phyloP scores from a whole-genome alignment of 2,888 invertebrate species.

The Podotricha telesiphe region DNA sequence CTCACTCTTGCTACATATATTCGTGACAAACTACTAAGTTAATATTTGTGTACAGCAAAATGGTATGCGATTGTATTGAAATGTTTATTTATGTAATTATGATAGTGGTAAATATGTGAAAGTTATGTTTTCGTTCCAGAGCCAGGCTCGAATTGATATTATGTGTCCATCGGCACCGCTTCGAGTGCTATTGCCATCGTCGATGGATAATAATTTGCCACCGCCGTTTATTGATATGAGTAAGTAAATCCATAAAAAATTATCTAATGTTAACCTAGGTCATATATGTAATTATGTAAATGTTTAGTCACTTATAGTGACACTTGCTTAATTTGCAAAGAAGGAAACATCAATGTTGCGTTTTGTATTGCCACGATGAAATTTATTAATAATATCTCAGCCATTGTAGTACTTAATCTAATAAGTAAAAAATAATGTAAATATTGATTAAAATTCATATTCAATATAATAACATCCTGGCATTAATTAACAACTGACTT shows the following conservation, averaged over 20 bases:
- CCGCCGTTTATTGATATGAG: conserved; percentile 71
- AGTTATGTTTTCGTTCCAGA: conserved; percentile 67
- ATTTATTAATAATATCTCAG: not conserved
- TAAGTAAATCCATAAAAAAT: conserved; percentile 51
- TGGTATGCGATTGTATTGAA: conserved; percentile 56
- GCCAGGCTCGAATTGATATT: conserved; percentile 64
- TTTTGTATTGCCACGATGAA: not conserved
- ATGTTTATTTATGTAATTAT: conserved; percentile 74
- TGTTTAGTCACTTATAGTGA: conserved; percentile 16
- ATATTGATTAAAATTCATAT: not conserved
- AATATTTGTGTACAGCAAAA: conserved; percentile 44
- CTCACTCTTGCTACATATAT: conserved; percentile 25
- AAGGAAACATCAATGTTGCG: not conserved
- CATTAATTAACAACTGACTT: too few species aligned
- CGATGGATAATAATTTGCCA: conserved; percentile 64
- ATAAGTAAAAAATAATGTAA: not conserved
- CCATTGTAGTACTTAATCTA: not conserved
- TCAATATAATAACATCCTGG: too few species aligned
- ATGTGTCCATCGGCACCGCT: conserved; percentile 67
- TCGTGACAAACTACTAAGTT: conserved; percentile 15
- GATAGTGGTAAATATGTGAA: conserved; percentile 55
- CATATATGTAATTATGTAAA: conserved; percentile 6
- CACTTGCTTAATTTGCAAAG: not conserved
- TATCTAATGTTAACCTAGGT: conserved; percentile 18
- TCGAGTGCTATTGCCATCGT: conserved; percentile 69